Base-by-base conservation (phyloP, 1,140 invertebrate species). In the Helicoverpa armigera region DNA sequence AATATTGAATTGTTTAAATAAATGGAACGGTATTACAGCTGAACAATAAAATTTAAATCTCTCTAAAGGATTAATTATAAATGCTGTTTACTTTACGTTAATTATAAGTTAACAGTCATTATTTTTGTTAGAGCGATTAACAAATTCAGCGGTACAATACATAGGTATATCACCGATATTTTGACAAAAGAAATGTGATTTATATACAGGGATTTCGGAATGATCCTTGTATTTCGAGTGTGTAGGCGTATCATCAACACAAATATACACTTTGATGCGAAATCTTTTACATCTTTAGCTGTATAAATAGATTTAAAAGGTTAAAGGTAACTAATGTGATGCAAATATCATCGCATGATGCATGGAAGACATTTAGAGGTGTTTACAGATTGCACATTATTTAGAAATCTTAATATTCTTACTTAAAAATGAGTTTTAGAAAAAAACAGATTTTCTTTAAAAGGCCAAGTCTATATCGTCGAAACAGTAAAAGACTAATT, bases 31-130 rank as follows among this genome's bases (percentile, higher is more conserved):
- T 58, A 58, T 58, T 58, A 18, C 18, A 18, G 56, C 56, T 43
- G 35, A 43, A 43, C 35, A 43, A 43, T 43, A 43, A 43, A 43
- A 43, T 43, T 43, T 43, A 43, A 43, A 43, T 43, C 35, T 43
- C 35, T 43, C 35, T 43, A 9, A 43, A 43, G 35, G 35, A 43
- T 43, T 43, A 43, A 43, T 43, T 43, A 43, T 48, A 14, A 35
- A 67, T 67, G 11, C 63, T 16, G 51, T 72, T 72, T 72, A 73
- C 31, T 43, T 73, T n/a, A 5, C 51, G 23, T 73, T 73, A 35
- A 73, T 73, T 73, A n/a, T 73, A 31, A 53, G 53, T 56, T 56
- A 73, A 56, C 70, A 31, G 53, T 9, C 11, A 29, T 54, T 54
- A 56, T 56, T 73, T 56, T 13, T 35, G 61, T n/a, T 65, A 16